phyloP scores from a whole-genome alignment of 2,888 invertebrate genomes.

The Drosophila merina region DNA sequence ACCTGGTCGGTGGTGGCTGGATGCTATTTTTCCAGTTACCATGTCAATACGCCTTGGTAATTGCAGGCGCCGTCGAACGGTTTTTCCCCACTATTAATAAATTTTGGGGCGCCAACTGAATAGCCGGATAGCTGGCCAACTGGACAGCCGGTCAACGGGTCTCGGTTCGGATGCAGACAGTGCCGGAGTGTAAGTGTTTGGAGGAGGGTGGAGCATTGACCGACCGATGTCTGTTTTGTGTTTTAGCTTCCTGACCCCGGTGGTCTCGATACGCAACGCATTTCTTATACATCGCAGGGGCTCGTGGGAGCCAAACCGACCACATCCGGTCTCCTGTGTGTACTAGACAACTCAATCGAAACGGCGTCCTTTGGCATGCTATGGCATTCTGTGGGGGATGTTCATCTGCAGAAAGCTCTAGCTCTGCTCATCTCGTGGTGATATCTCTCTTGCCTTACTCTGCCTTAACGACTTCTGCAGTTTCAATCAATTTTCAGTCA shows the following conservation, averaged over 20 bases:
- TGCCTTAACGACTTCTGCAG: conserved; percentile 30
- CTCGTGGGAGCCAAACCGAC: conserved; percentile 10
- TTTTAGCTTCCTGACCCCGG: not conserved
- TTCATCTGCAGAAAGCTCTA: not conserved
- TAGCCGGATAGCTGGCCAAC: not conserved
- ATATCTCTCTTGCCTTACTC: conserved; percentile 3
- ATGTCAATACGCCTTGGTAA: conserved; percentile 8
- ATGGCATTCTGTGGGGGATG: conserved; percentile 16
- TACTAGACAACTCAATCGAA: conserved; percentile 34
- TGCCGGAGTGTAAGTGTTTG: not conserved
- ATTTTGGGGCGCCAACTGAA: not conserved
- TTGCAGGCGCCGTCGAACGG: conserved; percentile 10
- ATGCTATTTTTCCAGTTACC: conserved; percentile 8
- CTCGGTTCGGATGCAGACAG: conserved; percentile 1
- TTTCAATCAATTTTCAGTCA: conserved; percentile 54
- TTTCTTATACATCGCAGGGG: conserved; percentile 52
- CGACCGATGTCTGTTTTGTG: conserved; percentile 1
- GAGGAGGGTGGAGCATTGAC: conserved; percentile 8
- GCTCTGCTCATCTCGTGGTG: not conserved
- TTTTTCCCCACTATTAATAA: not conserved
- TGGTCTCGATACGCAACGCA: not conserved
- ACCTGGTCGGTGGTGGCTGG: conserved; percentile 6
- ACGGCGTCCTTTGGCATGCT: conserved; percentile 13
- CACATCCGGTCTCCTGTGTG: conserved; percentile 42
- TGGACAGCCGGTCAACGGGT: not conserved